Evolutionary conservation across 2,888 invertebrate genomes (phyloP).

Genomic region (Macaria liturata): DNA sequence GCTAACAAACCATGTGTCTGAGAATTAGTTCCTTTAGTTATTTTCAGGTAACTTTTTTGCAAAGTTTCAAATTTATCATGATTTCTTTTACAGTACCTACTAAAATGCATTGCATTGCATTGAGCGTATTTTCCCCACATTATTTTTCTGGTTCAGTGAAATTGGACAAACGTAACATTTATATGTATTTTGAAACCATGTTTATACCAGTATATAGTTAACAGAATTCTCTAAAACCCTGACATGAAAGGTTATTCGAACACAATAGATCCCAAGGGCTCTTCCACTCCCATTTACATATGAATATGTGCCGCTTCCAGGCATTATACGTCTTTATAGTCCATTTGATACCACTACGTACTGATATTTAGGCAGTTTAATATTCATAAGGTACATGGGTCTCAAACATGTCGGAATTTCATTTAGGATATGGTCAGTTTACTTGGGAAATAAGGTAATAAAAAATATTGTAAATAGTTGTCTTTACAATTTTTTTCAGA

Average conservation of each 20-base stretch:
- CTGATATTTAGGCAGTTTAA: slow-evolving; percentile 15
- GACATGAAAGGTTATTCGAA: slow-evolving; percentile 33
- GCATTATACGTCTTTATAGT: slow-evolving; percentile 46
- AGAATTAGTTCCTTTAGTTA: too few species aligned
- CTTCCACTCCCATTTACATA: slow-evolving; percentile 48
- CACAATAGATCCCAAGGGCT: slow-evolving; percentile 25
- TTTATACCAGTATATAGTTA: slow-evolving; percentile 7
- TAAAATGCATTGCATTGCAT: too few species aligned
- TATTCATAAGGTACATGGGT: slow-evolving; percentile 17
- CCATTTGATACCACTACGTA: slow-evolving; percentile 31
- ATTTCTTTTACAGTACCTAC: too few species aligned
- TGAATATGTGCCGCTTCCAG: slow-evolving; percentile 49
- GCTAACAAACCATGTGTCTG: too few species aligned
- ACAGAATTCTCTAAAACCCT: slow-evolving; percentile 16
- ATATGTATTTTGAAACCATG: too few species aligned
- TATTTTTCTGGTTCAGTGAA: too few species aligned
- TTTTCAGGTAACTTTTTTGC: too few species aligned
- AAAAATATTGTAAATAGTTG: too few species aligned
- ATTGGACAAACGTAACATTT: too few species aligned
- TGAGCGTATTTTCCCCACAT: too few species aligned
- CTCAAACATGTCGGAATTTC: slow-evolving; percentile 4
- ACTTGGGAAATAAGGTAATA: background rate
- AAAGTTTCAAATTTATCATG: too few species aligned
- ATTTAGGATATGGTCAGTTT: background rate
- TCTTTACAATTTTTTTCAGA: too few species aligned